Evolutionary conservation across 1,140 invertebrate genomes (phyloP), one percentile per base, ranked within the genome.

Genomic region (Diabrotica undecimpunctata): DNA sequence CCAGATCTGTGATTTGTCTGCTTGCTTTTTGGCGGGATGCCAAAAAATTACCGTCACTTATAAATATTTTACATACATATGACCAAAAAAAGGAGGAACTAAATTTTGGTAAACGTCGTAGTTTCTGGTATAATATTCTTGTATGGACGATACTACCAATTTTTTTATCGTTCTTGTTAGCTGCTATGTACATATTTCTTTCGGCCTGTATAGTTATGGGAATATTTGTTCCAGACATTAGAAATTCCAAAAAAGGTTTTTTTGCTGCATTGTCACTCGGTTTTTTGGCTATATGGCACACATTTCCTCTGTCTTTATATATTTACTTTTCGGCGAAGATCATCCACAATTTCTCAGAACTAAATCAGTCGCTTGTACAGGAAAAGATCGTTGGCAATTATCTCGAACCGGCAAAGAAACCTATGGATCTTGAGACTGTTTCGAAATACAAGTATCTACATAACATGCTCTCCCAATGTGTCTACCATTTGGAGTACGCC

Each of bases 241-340:
- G 11, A 51, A 13, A 12, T 11, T 37, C 7, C 1, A 6, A n/a
- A 25, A 46, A 38, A 7, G 14, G 9, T 11, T 50, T 14, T 5
- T 4, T 62, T 11, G 36, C 57, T 6, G 25, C 41, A n/a, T 8
- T 5, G 14, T 61, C 59, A 35, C 70, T 70, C 25, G 69, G 65
- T n/a, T 14, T 63, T 25, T 52, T 66, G n/a, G 37, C 58, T 7
- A 62, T 61, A 2, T 72, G 71, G 71, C 66, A 70, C 36, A 55
- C 65, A 8, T 12, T 57, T 8, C 69, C 69, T 0, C 54, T 57
- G 5, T 52, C 67, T 5, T 64, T 64, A 11, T 72, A 66, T 39
- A 64, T 66, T 10, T 69, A 69, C 52, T 69, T 72, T 46, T 51
- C 66, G n/a, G 13, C 25, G 4, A 69, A 60, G 64, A 73, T 73